Conservation (phyloP, 2,797 vertebrate species). For the Diplodus puntazzo region DNA sequence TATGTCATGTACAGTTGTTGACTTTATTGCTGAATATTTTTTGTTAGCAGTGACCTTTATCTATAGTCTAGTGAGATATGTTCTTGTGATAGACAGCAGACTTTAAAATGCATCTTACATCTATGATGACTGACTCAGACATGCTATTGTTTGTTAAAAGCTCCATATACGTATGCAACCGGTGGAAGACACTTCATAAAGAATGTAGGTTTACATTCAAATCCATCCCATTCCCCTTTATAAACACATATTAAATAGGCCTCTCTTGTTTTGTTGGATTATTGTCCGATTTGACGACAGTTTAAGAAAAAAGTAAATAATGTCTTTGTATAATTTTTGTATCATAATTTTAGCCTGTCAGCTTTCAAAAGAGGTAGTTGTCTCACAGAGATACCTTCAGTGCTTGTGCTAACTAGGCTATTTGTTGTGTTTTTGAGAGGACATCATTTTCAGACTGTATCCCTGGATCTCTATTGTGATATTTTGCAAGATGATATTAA, state of each 20-base stretch:
- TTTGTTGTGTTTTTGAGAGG: neutral
- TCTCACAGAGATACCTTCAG: neutral
- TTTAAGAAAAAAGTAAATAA: neutral
- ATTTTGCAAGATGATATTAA: neutral
- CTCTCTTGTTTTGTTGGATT: neutral
- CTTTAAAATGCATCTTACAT: neutral
- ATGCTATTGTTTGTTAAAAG: neutral
- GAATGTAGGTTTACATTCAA: neutral
- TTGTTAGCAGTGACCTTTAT: neutral
- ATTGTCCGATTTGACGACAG: neutral
- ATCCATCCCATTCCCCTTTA: neutral
- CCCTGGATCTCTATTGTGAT: accelerated
- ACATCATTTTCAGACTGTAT: neutral
- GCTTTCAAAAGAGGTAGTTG: no score
- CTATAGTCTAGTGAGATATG: neutral
- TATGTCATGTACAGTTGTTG: neutral
- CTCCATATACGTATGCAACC: neutral
- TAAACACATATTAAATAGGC: no score
- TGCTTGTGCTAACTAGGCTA: neutral
- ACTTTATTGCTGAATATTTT: neutral
- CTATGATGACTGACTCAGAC: neutral
- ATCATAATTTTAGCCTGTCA: no score
- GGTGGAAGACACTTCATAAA: neutral
- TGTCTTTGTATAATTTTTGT: no score
- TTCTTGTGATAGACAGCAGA: neutral